Conservation (phyloP, 2,888 invertebrate genomes). For the Brachyopa scutellaris region DNA sequence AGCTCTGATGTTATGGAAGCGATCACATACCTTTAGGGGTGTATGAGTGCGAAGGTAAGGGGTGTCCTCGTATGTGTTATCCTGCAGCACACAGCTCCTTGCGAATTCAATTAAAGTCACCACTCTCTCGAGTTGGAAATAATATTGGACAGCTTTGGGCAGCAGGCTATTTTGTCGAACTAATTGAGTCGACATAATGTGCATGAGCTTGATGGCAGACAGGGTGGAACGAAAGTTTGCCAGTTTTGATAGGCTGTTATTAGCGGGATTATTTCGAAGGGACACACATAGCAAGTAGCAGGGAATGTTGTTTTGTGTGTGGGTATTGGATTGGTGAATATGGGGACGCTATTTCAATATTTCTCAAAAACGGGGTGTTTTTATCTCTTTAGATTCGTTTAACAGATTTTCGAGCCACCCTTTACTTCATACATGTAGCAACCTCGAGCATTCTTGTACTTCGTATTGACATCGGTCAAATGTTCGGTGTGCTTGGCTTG, state of each 20-base stretch:
- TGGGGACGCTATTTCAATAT: too few species aligned
- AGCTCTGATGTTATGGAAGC: slow-evolving; percentile 5
- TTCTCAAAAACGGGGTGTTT: too few species aligned
- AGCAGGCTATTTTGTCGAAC: slow-evolving; percentile 39
- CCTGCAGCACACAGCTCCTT: slow-evolving; percentile 26
- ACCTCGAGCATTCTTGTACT: background rate
- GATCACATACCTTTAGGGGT: slow-evolving; percentile 18
- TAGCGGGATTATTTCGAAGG: slow-evolving; percentile 6
- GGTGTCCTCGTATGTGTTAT: too few species aligned
- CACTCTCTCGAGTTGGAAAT: slow-evolving; percentile 53
- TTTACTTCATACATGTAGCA: background rate
- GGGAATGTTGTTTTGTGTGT: slow-evolving; percentile 3
- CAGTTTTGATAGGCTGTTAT: slow-evolving; percentile 50
- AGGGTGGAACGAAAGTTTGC: slow-evolving; percentile 40
- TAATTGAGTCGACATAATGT: slow-evolving; percentile 49
- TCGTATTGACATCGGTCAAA: background rate
- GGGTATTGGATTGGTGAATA: too few species aligned
- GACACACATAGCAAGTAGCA: background rate
- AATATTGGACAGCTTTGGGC: slow-evolving; percentile 53
- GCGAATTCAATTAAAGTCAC: slow-evolving; percentile 56
- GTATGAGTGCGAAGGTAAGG: background rate
- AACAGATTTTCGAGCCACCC: too few species aligned
- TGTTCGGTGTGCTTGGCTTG: background rate
- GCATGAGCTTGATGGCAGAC: slow-evolving; percentile 18
- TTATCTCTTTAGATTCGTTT: too few species aligned